Evolutionary conservation across 2,113 vertebrate genomes (phyloP), one percentile per base, ranked within the genome.

Genomic region (Electrona antarctica): DNA sequence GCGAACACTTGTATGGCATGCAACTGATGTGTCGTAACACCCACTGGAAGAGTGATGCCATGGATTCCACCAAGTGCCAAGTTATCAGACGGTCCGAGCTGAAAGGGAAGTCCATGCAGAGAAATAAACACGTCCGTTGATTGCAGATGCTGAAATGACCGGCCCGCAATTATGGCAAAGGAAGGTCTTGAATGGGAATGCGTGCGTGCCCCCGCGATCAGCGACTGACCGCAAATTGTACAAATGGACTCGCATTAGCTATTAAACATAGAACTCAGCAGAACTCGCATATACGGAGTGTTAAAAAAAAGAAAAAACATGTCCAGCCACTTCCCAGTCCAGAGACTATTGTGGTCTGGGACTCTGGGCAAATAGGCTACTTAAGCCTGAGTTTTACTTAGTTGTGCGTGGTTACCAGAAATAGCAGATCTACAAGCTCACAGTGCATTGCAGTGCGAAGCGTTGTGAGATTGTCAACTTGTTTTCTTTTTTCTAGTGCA

Each of bases 161-260:
- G 21, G 21, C 21, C 21, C 21, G 21, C 21, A 21, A 21, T 21
- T 21, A 21, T 21, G 21, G 21, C 21, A 21, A 21, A 21, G 21
- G 21, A 21, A 21, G 21, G 21, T 21, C 21, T 21, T 21, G 21
- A 1, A 21, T 21, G 21, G 21, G 21, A 21, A 56, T 41, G 33
- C 33, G 70, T 48, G 60, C 61, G 67, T 69, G 68, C 65, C 75
- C 62, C 33, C 9, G 61, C 58, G 56, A 64, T 70, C 71, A 71
- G 66, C 69, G 70, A 61, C 58, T 77, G 62, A 86, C 81, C 81
- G 77, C 78, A 79, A 81, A 73, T 73, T 86, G 49, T 78, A 64
- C 64, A 81, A 81, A 69, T 79, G 77, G 73, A 69, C 77, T 78
- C 64, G 15, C 21, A 21, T 21, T 21, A 21, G 21, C 70, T 67